These are phyloP conservation scores for Mesoligia furuncula DNA, from an alignment of 2,888 invertebrate genomes.

Conservation along the genomic window DNA sequence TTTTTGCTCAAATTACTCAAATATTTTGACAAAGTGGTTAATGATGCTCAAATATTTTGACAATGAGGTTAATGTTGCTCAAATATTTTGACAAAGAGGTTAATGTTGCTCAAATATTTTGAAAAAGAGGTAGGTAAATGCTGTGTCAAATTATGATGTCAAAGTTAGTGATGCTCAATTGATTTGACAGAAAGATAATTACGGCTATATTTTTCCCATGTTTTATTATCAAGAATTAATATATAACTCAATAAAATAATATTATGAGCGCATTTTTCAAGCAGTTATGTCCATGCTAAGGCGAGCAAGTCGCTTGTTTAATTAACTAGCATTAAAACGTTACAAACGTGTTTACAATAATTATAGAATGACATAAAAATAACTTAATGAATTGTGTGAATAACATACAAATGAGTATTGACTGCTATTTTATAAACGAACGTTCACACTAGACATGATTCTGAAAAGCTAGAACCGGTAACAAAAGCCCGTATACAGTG, in stretches of 20 bases:
- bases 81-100: no score
- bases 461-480: not conserved
- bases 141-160: no score
- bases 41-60: not conserved
- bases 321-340: conserved; percentile 79
- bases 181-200: no score
- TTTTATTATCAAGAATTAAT: not conserved
- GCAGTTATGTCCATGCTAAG: conserved; percentile 64
- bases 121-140: no score
- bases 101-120: no score
- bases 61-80: not conserved
- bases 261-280: conserved; percentile 14
- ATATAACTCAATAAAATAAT: conserved; percentile 18
- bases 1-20: not conserved
- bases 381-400: conserved; percentile 67
- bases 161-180: no score
- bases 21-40: no score
- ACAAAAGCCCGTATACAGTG: not conserved
- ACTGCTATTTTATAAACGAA: conserved; percentile 8
- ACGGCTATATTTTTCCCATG: not conserved
- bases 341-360: conserved; percentile 75
- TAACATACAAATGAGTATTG: conserved; percentile 42
- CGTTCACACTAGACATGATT: not conserved
- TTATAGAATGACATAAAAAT: conserved; percentile 74
- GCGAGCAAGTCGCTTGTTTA: conserved; percentile 74